A percentile compares a stretch with the other conserved stretches of the same genome.
Conservation (phyloP, 1,140 invertebrate species). For the Philotrypesis tridentata region DNA sequence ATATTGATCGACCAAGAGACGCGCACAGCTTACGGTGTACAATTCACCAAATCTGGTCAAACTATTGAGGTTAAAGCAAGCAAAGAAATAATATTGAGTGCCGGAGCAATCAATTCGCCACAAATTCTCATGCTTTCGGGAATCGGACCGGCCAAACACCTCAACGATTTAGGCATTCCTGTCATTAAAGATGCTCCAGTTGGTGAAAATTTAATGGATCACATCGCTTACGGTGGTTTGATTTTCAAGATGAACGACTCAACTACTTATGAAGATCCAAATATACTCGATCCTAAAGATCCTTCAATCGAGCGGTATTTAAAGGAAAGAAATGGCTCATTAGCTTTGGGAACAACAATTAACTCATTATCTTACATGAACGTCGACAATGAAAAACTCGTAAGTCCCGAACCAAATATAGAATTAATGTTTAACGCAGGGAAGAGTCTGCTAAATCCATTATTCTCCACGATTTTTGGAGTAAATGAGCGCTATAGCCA, state of each 20-base stretch:
- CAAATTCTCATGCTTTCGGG: slow-evolving; percentile 91
- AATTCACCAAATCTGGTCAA: slow-evolving; percentile 75
- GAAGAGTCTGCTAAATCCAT: not conserved
- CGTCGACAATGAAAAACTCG: slow-evolving; percentile 78
- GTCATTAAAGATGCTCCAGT: slow-evolving; percentile 80
- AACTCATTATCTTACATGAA: slow-evolving; percentile 80
- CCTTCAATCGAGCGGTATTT: slow-evolving; percentile 70
- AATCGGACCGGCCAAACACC: slow-evolving; percentile 83
- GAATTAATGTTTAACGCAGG: slow-evolving; percentile 65
- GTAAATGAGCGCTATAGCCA: not conserved
- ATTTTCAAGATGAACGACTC: slow-evolving; percentile 78
- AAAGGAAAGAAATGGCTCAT: slow-evolving; percentile 79
- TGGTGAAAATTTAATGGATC: slow-evolving; percentile 87
- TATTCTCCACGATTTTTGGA: not conserved
- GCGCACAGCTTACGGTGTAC: slow-evolving; percentile 79
- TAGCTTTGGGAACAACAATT: slow-evolving; percentile 85
- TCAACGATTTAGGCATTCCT: slow-evolving; percentile 77
- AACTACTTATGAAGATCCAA: slow-evolving; percentile 47
- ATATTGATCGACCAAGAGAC: slow-evolving; percentile 82
- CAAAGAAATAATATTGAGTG: slow-evolving; percentile 85
- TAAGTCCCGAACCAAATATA: slow-evolving; percentile 82
- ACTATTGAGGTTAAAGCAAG: slow-evolving; percentile 76
- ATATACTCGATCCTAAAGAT: slow-evolving; percentile 52
- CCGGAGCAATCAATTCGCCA: too few relatives aligned
- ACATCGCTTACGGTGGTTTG: slow-evolving; percentile 81